Conservation (phyloP, 2,888 invertebrate species). For the Mesorhabditis spiculigera region DNA sequence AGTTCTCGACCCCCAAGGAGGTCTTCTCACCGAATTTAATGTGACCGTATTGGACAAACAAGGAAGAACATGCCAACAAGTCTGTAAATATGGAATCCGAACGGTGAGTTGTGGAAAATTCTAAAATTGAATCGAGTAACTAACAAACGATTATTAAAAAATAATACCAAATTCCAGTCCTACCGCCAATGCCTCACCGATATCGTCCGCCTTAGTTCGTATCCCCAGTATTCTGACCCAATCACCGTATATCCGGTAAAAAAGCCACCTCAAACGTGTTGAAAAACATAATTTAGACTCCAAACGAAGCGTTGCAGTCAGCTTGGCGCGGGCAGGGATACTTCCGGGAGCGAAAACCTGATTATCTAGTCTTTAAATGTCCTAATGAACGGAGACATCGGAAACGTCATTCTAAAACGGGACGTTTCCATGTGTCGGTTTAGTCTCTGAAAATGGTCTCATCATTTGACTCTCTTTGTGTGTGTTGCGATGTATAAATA, state of each 20-base stretch:
- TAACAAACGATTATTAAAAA: too few relatives aligned
- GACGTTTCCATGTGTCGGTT: too few relatives aligned
- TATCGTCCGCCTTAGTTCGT: background rate
- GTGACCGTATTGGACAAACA: background rate
- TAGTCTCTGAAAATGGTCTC: too few relatives aligned
- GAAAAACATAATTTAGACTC: background rate
- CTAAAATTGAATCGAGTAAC: too few relatives aligned
- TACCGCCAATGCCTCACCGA: background rate
- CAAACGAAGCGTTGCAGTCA: background rate
- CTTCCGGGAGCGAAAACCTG: background rate
- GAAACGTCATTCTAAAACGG: background rate
- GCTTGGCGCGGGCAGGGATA: slow-evolving; percentile 1
- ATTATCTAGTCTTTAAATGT: slow-evolving; percentile 3
- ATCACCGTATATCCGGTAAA: background rate
- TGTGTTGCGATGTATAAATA: too few relatives aligned
- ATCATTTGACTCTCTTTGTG: too few relatives aligned
- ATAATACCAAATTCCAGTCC: background rate
- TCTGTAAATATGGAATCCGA: background rate
- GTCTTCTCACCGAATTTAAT: background rate
- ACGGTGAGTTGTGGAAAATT: background rate
- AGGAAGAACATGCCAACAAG: background rate
- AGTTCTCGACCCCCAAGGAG: background rate
- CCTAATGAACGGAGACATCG: background rate
- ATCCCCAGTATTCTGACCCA: background rate
- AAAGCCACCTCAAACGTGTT: background rate